Conservation (phyloP, 2,113 vertebrate species). For the Grammomys dolichurus region DNA sequence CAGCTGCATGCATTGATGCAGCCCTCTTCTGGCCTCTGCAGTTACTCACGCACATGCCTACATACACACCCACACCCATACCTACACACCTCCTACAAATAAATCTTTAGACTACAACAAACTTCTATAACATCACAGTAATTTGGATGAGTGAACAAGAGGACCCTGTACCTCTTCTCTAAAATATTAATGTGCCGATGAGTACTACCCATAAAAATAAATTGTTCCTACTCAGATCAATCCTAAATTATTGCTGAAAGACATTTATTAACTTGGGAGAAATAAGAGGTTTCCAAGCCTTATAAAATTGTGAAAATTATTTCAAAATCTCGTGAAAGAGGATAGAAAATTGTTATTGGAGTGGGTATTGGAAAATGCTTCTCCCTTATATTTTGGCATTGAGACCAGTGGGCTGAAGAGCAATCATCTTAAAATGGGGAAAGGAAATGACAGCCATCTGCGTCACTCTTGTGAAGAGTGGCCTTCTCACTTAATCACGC, state of each 20-base stretch:
- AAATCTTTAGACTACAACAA: neutral
- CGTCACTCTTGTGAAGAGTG: neutral
- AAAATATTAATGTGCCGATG: neutral
- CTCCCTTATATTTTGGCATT: conserved; percentile 1
- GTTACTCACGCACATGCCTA: neutral
- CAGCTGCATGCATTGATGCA: no score
- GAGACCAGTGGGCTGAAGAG: neutral
- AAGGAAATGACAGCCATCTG: neutral
- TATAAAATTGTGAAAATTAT: conserved; percentile 15
- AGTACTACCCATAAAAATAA: conserved; percentile 15
- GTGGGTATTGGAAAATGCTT: neutral
- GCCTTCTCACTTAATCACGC: neutral
- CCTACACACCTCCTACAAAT: neutral
- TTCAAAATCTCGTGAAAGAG: neutral
- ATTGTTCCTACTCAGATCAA: conserved; percentile 3
- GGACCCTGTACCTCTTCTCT: neutral
- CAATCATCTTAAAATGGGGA: conserved; percentile 22
- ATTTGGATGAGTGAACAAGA: conserved; percentile 38
- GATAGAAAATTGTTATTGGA: neutral
- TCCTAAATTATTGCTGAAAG: conserved; percentile 3
- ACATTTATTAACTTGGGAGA: neutral
- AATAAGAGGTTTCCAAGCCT: neutral
- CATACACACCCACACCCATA: neutral
- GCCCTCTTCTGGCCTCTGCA: neutral
- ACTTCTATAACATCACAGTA: conserved; percentile 5